phyloP scores from a whole-genome alignment of 2,888 invertebrate genomes.

The Tenthredo livida region DNA sequence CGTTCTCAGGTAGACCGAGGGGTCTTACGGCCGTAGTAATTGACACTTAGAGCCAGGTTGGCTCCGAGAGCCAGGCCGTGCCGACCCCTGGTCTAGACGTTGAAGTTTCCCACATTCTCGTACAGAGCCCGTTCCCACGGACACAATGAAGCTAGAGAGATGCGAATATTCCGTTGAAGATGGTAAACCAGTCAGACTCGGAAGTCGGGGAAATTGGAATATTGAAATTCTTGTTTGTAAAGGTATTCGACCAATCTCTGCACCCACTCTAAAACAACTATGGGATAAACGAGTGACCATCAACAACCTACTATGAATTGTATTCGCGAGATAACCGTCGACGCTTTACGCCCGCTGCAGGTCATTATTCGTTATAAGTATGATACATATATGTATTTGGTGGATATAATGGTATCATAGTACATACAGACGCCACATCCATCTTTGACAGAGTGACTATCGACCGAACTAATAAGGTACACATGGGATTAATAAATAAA shows the following conservation, averaged over 20 bases:
- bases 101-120: constrained; percentile 42
- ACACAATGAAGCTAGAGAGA: constrained; percentile 43
- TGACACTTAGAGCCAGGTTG: too few relatives aligned
- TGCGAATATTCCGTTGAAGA: constrained; percentile 27
- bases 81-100: constrained; percentile 28
- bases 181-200: constrained; percentile 19
- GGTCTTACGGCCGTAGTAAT: too few relatives aligned
- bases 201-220: constrained; percentile 44
- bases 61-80: too few relatives aligned
- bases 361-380: neutral
- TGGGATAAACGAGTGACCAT: neutral
- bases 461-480: constrained; percentile 3
- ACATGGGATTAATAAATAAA: constrained; percentile 10
- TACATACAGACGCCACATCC: neutral
- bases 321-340: neutral
- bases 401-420: neutral
- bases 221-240: constrained; percentile 29
- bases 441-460: neutral
- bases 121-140: constrained; percentile 28
- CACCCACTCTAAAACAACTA: neutral
- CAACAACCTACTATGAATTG: neutral
- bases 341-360: neutral
- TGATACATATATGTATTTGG: neutral
- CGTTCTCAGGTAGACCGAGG: too few relatives aligned
- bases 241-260: constrained; percentile 21